A percentile compares a stretch with the other conserved stretches of the same genome.
Conservation (phyloP, 2,797 vertebrate species). For the Ispidina lecontei region DNA sequence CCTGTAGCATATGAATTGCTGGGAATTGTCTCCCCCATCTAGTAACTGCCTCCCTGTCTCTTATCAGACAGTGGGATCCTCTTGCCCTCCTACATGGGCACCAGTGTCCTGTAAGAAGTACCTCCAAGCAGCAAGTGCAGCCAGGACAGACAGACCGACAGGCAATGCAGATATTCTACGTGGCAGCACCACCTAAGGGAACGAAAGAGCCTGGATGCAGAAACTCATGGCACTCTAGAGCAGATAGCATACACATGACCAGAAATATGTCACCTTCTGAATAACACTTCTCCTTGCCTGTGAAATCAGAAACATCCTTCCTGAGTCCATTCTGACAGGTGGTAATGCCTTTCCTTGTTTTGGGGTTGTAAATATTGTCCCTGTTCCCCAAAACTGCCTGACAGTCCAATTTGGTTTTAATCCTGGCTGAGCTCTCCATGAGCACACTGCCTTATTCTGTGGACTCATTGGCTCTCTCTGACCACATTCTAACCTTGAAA, state of each 20-base stretch:
- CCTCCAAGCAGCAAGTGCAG: not conserved
- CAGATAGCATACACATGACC: accelerated
- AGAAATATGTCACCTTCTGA: not conserved
- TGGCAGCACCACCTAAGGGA: not conserved
- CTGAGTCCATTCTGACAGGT: not conserved
- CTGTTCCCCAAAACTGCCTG: not conserved
- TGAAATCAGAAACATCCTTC: not conserved
- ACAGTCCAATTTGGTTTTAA: accelerated
- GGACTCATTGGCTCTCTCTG: not conserved
- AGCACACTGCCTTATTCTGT: not conserved
- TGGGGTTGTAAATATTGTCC: not conserved
- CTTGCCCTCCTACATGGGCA: accelerated
- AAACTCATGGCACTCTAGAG: accelerated
- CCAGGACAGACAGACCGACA: accelerated
- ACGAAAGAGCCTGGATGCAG: not conserved
- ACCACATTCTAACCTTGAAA: not conserved
- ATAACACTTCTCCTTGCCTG: not conserved
- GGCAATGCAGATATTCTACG: too few relatives aligned
- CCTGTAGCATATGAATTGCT: accelerated
- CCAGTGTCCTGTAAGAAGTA: not conserved
- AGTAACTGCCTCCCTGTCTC: accelerated
- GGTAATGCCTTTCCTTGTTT: too few relatives aligned
- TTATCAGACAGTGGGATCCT: not conserved
- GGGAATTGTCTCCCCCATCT: not conserved
- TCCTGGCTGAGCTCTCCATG: not conserved